A percentile compares a stretch with the other conserved stretches of the same genome.
Evolutionary conservation across 2,888 invertebrate genomes (phyloP).

Genomic region (Incurvaria masculella): DNA sequence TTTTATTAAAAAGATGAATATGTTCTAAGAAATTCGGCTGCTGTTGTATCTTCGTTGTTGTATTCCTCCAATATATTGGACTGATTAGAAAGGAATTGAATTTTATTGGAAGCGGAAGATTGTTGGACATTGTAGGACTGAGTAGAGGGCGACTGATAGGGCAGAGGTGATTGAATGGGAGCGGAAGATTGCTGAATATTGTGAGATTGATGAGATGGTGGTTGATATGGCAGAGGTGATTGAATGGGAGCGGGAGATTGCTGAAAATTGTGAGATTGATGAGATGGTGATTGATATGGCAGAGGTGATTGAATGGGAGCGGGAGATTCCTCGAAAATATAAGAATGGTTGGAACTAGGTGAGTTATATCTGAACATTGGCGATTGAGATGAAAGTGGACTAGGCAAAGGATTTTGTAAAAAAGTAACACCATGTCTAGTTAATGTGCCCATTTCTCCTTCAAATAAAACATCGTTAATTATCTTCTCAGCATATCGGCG

Average conservation of each 20-base stretch:
- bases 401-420: constrained; percentile 3
- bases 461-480: constrained; percentile 12
- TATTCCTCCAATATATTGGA: constrained; percentile 1
- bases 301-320: no score
- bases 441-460: constrained; percentile 12
- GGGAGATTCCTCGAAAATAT: constrained; percentile 4
- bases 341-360: constrained; percentile 4
- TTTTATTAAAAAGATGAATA: no score
- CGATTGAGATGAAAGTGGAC: constrained; percentile 8
- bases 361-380: constrained; percentile 7
- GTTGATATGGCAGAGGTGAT: not conserved
- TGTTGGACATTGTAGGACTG: constrained; percentile 3
- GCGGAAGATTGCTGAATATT: no score
- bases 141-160: constrained; percentile 3
- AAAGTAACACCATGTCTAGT: constrained; percentile 7
- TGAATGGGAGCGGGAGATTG: no score
- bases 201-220: no score
- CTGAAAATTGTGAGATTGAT: no score
- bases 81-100: constrained; percentile 5
- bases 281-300: no score
- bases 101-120: constrained; percentile 4
- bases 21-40: no score
- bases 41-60: no score
- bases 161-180: not conserved
- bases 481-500: constrained; percentile 14